Evolutionary conservation across 1,140 invertebrate genomes (phyloP).

Genomic region (Diprion similis): DNA sequence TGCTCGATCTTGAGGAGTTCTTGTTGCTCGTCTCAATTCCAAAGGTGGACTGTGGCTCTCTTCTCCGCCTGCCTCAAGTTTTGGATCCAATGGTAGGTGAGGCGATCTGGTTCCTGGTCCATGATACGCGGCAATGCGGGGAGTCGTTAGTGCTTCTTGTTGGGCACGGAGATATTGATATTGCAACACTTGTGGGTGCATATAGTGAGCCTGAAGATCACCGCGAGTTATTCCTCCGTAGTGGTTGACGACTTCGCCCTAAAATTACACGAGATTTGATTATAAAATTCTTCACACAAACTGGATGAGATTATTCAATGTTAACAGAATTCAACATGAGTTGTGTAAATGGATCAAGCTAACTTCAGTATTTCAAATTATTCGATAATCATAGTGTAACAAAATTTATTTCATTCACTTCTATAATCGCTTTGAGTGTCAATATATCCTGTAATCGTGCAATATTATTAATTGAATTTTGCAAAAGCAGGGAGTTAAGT

Average conservation of each 20-base stretch:
- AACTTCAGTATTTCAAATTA: too few relatives aligned
- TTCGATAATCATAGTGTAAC: background rate
- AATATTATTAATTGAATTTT: background rate
- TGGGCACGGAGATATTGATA: slow-evolving; percentile 77
- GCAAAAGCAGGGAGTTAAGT: slow-evolving; percentile 36
- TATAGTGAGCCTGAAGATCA: slow-evolving; percentile 62
- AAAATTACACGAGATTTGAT: slow-evolving; percentile 30
- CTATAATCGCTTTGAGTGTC: background rate
- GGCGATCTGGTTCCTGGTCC: slow-evolving; percentile 55
- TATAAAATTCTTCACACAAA: background rate
- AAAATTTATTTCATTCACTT: background rate
- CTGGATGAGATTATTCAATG: background rate
- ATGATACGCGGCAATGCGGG: slow-evolving; percentile 55
- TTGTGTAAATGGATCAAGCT: too few relatives aligned
- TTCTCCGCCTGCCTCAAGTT: slow-evolving; percentile 68
- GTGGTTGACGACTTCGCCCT: slow-evolving; percentile 70
- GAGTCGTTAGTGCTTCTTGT: slow-evolving; percentile 66
- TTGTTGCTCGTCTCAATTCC: slow-evolving; percentile 69
- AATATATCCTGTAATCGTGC: background rate
- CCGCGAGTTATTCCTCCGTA: slow-evolving; percentile 48
- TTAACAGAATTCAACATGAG: too few relatives aligned
- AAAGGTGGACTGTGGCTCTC: slow-evolving; percentile 75
- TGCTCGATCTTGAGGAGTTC: slow-evolving; percentile 76
- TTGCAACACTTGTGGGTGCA: slow-evolving; percentile 72
- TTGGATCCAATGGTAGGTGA: slow-evolving; percentile 53